These are phyloP conservation scores for Furcifer pardalis DNA, from an alignment of 2,797 vertebrate genomes.

Conservation along the genomic window DNA sequence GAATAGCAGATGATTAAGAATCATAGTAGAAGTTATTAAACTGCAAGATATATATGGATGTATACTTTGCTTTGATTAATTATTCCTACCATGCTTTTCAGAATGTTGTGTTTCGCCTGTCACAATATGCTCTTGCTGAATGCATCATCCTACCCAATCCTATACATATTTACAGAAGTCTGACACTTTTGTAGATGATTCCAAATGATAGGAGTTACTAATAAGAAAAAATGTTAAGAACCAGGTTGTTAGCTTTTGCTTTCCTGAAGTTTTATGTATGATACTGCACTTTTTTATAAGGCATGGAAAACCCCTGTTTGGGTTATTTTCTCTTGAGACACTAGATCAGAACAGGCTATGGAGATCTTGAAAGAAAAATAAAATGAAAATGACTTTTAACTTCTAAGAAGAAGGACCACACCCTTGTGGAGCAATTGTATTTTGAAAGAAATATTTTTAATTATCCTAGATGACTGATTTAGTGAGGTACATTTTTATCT, in stretches of 20 bases:
- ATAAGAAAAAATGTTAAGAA: background rate
- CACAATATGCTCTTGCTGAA: background rate
- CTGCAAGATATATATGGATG: conserved; percentile 1
- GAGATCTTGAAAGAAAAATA: background rate
- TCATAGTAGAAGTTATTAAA: background rate
- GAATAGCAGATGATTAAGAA: conserved; percentile 30
- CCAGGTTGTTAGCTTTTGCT: background rate
- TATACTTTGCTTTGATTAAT: conserved; percentile 41
- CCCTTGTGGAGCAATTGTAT: background rate
- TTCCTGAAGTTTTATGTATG: no score
- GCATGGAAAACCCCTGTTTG: background rate
- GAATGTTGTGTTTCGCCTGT: conserved; percentile 33
- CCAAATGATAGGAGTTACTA: background rate
- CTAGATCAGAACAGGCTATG: background rate
- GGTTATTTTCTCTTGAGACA: background rate
- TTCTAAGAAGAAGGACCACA: background rate
- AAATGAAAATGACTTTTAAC: background rate
- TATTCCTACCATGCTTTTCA: conserved; percentile 41
- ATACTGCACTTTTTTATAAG: background rate
- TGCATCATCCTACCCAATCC: conserved; percentile 4
- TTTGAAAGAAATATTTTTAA: background rate
- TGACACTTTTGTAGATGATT: background rate
- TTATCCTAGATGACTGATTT: background rate
- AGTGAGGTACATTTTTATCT: background rate
- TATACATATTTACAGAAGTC: background rate